Conservation (phyloP, 2,888 invertebrate species). For the Mesoligia furuncula region DNA sequence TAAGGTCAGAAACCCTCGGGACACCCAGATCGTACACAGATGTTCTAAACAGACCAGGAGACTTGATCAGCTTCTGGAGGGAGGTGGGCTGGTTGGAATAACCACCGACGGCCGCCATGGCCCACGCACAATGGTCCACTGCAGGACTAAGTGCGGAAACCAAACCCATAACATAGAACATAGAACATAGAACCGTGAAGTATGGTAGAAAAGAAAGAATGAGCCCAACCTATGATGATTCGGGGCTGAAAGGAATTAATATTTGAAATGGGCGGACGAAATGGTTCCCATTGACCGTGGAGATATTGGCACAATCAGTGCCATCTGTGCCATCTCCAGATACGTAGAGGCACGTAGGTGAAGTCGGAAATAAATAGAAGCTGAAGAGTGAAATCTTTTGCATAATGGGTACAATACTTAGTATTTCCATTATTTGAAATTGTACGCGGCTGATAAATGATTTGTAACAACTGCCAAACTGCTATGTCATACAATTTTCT, state of each 20-base stretch:
- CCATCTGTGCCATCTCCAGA: no score
- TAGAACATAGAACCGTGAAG: neutral
- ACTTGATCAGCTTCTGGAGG: no score
- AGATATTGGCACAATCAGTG: neutral
- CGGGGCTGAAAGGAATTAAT: neutral
- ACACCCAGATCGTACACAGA: no score
- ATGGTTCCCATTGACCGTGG: no score
- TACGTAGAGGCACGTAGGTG: neutral
- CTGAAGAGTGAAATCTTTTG: neutral
- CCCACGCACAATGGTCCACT: no score
- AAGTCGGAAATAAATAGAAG: neutral
- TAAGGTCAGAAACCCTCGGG: no score
- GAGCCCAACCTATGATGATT: neutral
- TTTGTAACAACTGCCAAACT: constrained; percentile 1
- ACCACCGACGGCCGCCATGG: no score
- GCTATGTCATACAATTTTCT: neutral
- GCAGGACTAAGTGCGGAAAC: no score
- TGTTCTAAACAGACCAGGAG: no score
- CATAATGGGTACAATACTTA: neutral
- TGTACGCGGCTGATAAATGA: neutral
- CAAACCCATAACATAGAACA: no score
- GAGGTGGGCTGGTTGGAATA: no score
- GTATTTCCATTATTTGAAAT: constrained; percentile 9
- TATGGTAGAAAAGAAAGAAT: neutral
- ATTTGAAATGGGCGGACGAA: neutral